Percentiles rank a stretch among this genome's conserved stretches.
phyloP scores from a whole-genome alignment of 2,113 vertebrate genomes.

The Ophiodon elongatus region DNA sequence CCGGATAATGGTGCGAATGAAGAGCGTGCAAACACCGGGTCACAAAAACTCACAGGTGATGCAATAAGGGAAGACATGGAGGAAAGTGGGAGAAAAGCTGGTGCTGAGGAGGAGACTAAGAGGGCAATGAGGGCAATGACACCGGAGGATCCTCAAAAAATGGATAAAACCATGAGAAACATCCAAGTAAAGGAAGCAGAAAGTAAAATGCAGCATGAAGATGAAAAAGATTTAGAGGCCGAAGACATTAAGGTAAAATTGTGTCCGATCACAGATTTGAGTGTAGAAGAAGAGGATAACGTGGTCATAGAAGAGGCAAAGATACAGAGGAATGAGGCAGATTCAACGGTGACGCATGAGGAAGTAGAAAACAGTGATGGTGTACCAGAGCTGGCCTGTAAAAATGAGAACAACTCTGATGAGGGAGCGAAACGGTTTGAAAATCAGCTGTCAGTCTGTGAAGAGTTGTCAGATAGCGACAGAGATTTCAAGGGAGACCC shows the following conservation, averaged over 20 bases:
- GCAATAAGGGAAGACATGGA: neutral
- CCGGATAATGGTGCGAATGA: neutral
- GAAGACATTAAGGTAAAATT: neutral
- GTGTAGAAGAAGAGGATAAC: constrained; percentile 12
- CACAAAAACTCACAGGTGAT: neutral
- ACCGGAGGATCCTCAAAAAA: neutral
- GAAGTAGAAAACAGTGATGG: constrained; percentile 9
- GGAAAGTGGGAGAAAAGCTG: neutral
- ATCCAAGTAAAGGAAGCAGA: constrained; percentile 23
- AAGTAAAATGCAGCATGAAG: neutral
- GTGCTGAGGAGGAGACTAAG: neutral
- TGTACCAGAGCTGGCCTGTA: neutral
- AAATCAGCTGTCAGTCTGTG: neutral
- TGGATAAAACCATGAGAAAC: neutral
- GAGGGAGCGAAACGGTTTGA: neutral
- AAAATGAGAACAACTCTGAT: constrained; percentile 2
- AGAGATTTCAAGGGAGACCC: neutral
- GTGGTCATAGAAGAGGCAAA: neutral
- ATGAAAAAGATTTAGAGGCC: constrained; percentile 1
- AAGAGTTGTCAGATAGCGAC: neutral
- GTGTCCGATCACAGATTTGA: neutral
- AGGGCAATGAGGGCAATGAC: neutral
- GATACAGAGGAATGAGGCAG: neutral
- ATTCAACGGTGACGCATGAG: neutral
- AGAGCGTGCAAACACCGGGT: neutral